Base-by-base conservation (phyloP, 2,888 invertebrate genomes). In the Lissocephala sabroskyi region DNA sequence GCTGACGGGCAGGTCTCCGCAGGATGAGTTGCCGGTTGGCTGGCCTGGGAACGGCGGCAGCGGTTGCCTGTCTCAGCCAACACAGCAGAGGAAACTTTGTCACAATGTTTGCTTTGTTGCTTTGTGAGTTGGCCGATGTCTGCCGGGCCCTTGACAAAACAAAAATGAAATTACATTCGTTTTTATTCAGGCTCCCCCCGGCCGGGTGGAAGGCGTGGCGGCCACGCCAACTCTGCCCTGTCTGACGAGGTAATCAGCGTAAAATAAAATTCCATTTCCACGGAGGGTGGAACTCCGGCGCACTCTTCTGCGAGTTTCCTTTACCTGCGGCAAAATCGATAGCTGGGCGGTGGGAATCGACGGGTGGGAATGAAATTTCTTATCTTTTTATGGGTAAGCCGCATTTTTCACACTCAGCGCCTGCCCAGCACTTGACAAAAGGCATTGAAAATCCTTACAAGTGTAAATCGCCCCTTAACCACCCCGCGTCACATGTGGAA, bases 191-290 rank as follows among this genome's bases (percentile, higher is more conserved):
- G 11, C 13, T 13, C 10, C 30, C 3, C 10, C 6, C 10, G 30
- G 4, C 14, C 13, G 33, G 6, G 16, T 13, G 6, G 14, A 16
- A 10, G 37, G n/a, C 37, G 18, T 37, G 37, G n/a, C 37, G 11
- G 16, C 0, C 23, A 23, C 23, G 23, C 23, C 6, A 16, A 16
- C 35, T 14, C 9, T n/a, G 37, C 37, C n/a, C n/a, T 19, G 37
- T 50, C 55, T 45, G 74, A 58, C 52, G 45, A 61, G 70, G 66
- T 63, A 74, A 71, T 63, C 74, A 71, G 66, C 61, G 61, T 63
- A 55, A 76, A 74, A 74, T 55, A 57, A 45, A 65, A 68, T 76
- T 76, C 57, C 51, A 54, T 47, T 43, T 47, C 16, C 9, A 35
- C 49, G 40, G 48, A 61, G 61, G 56, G 53, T 52, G 26, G 30